These are phyloP conservation scores for Serrognathus titanus DNA, from an alignment of 2,888 invertebrate genomes.

Conservation along the genomic window DNA sequence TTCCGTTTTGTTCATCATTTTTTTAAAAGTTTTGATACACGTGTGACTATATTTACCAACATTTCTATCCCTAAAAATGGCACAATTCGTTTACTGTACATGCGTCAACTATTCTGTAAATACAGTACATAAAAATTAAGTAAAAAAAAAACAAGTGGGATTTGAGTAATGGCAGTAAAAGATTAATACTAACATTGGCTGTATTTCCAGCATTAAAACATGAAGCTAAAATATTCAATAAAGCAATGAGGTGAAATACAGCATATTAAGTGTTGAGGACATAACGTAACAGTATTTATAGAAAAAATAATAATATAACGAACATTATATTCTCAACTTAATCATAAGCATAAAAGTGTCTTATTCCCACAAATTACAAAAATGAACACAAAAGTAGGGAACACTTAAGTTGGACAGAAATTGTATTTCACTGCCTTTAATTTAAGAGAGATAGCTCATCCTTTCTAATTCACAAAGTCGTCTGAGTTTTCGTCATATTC, in stretches of 20 bases:
- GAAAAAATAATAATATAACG: slow-evolving; percentile 4
- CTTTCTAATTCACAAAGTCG: slow-evolving; percentile 12
- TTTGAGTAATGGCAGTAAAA: slow-evolving; percentile 45
- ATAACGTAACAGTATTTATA: slow-evolving; percentile 3
- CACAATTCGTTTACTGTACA: slow-evolving; percentile 43
- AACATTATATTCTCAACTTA: slow-evolving; percentile 5
- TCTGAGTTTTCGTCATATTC: slow-evolving; percentile 4
- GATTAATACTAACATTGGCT: slow-evolving; percentile 30
- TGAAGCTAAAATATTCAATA: slow-evolving; percentile 13
- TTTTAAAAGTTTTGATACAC: neutral
- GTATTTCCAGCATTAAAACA: slow-evolving; percentile 29
- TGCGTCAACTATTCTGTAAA: slow-evolving; percentile 27
- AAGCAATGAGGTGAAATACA: slow-evolving; percentile 16
- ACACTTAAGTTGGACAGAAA: slow-evolving; percentile 13
- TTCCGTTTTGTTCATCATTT: slow-evolving; percentile 18
- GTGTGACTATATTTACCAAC: slow-evolving; percentile 5
- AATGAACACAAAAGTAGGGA: slow-evolving; percentile 29
- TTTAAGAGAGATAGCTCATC: slow-evolving; percentile 6
- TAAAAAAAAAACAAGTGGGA: slow-evolving; percentile 38
- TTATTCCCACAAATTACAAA: slow-evolving; percentile 24
- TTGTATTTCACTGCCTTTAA: slow-evolving; percentile 13
- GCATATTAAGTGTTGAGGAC: slow-evolving; percentile 6
- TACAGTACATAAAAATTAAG: slow-evolving; percentile 36
- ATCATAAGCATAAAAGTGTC: slow-evolving; percentile 6
- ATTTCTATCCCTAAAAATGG: slow-evolving; percentile 42